phyloP scores from a whole-genome alignment of 2,113 vertebrate genomes.

The Rhinogobius similis region DNA sequence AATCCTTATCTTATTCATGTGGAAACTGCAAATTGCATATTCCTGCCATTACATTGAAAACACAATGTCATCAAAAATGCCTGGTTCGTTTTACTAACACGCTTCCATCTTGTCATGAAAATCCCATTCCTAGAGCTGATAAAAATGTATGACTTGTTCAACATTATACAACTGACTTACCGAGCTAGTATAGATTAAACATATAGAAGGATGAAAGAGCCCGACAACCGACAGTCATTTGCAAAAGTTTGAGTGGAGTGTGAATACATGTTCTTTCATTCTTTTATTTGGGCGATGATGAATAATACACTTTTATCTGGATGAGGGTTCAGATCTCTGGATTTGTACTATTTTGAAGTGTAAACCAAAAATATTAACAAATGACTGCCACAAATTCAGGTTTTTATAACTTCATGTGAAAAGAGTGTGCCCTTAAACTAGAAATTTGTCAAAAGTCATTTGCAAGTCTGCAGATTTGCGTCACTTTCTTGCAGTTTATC shows the following conservation, averaged over 20 bases:
- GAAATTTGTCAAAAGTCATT: too few relatives aligned
- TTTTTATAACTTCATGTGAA: too few relatives aligned
- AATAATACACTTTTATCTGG: too few relatives aligned
- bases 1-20: constrained; percentile 19
- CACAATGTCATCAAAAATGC: constrained; percentile 6
- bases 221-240: neutral
- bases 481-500: too few relatives aligned
- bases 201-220: neutral
- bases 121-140: neutral
- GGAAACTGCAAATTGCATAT: constrained; percentile 14
- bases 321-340: too few relatives aligned
- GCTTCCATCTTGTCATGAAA: neutral
- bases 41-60: constrained; percentile 7
- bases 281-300: too few relatives aligned
- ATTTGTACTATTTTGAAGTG: too few relatives aligned
- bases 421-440: too few relatives aligned
- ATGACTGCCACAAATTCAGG: too few relatives aligned
- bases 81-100: neutral
- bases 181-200: neutral
- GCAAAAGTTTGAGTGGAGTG: neutral
- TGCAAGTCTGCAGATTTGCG: too few relatives aligned
- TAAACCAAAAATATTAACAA: too few relatives aligned
- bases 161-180: neutral
- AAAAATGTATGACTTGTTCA: constrained; percentile 1
- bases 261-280: too few relatives aligned